Percentiles rank a stretch among this genome's conserved stretches.
Evolutionary conservation across 2,888 invertebrate genomes (phyloP).

Genomic region (Thereva nobilitata): DNA sequence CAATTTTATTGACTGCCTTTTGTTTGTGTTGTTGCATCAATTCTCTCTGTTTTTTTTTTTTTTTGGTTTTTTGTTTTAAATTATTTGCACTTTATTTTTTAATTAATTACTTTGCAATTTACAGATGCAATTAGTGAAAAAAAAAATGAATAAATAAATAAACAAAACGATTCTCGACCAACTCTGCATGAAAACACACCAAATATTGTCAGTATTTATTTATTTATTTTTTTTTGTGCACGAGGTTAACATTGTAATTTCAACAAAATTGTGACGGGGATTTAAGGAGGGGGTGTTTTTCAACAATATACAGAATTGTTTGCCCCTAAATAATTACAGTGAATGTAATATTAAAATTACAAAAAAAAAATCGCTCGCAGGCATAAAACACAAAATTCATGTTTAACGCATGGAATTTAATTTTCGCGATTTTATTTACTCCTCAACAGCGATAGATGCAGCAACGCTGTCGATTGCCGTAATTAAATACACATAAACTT

Average conservation of each 20-base stretch:
- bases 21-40: neutral
- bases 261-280: too few species aligned
- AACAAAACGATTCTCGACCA: neutral
- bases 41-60: neutral
- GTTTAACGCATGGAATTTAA: conserved; percentile 11
- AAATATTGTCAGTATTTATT: too few species aligned
- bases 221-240: too few species aligned
- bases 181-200: neutral
- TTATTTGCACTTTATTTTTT: conserved; percentile 8
- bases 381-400: neutral
- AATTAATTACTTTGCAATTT: conserved; percentile 30
- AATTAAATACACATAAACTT: conserved; percentile 33
- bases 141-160: neutral
- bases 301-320: too few species aligned
- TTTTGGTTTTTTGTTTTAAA: neutral
- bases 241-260: too few species aligned
- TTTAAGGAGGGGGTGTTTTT: too few species aligned
- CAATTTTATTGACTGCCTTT: too few species aligned
- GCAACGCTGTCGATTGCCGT: conserved; percentile 10
- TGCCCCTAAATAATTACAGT: too few species aligned
- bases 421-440: neutral
- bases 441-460: neutral
- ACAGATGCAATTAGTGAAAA: conserved; percentile 24
- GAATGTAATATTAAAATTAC: too few species aligned
- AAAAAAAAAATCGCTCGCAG: too few species aligned